phyloP scores from a whole-genome alignment of 2,113 vertebrate species.

The Microcebus ravelobensis region DNA sequence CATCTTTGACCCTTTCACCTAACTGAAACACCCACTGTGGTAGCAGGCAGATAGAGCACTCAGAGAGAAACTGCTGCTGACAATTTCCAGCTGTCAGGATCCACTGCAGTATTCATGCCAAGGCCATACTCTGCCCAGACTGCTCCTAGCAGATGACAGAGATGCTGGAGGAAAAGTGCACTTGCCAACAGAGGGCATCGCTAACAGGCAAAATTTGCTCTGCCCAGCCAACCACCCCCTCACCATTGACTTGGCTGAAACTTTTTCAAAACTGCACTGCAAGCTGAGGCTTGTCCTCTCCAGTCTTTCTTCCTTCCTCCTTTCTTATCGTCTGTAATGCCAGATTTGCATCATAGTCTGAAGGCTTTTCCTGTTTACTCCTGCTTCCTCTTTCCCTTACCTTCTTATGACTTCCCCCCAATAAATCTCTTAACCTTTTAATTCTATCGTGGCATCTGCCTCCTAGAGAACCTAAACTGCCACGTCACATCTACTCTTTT shows the following conservation, averaged over 20 bases:
- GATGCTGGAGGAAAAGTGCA: background rate
- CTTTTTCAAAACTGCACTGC: background rate
- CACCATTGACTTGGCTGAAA: background rate
- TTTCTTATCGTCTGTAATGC: background rate
- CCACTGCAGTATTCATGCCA: background rate
- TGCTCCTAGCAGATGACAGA: background rate
- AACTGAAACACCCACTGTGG: background rate
- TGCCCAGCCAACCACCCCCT: rapidly evolving
- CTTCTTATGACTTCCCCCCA: background rate
- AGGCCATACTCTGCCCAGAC: background rate
- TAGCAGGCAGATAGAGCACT: background rate
- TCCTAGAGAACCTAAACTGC: background rate
- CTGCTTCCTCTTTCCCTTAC: background rate
- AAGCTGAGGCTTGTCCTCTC: background rate
- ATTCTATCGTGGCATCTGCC: background rate
- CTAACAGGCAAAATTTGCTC: background rate
- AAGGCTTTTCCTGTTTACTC: background rate
- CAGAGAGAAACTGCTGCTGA: background rate
- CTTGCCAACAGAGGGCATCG: background rate
- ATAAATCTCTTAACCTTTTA: background rate
- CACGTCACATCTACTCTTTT: background rate
- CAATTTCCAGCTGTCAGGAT: background rate
- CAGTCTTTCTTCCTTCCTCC: background rate
- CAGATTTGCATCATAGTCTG: background rate
- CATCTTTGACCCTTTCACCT: background rate